These are phyloP conservation scores for Dasypus novemcinctus DNA, from an alignment of 2,113 vertebrate species.

Conservation along the genomic window DNA sequence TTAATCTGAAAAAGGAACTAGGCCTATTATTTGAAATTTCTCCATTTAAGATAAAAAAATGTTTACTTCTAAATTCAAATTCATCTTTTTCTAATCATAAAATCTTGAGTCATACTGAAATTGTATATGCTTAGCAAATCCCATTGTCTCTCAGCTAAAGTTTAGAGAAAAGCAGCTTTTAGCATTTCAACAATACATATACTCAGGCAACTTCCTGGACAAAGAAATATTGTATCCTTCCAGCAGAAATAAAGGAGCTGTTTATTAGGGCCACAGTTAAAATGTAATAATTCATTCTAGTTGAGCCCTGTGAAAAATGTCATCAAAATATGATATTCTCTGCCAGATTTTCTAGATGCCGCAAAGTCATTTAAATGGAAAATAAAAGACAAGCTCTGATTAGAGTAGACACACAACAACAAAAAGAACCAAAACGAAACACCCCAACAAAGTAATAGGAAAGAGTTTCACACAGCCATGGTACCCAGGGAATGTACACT, in stretches of 20 bases:
- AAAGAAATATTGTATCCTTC: constrained; percentile 78
- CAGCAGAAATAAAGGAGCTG: constrained; percentile 68
- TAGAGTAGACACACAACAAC: constrained; percentile 78
- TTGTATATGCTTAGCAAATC: constrained; percentile 70
- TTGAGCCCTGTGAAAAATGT: constrained; percentile 76
- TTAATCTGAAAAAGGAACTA: constrained; percentile 16
- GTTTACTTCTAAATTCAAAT: constrained; percentile 57
- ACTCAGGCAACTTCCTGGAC: constrained; percentile 73
- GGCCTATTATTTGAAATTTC: neutral
- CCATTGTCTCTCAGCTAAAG: constrained; percentile 77
- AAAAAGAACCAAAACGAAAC: constrained; percentile 80
- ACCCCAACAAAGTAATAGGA: constrained; percentile 82
- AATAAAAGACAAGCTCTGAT: constrained; percentile 78
- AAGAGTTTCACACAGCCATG: constrained; percentile 88
- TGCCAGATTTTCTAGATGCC: constrained; percentile 71
- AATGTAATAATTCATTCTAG: constrained; percentile 80
- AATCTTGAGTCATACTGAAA: constrained; percentile 54
- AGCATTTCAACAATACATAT: constrained; percentile 73
- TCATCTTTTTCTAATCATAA: constrained; percentile 53
- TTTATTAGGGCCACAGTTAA: constrained; percentile 72
- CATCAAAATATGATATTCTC: constrained; percentile 70
- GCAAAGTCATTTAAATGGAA: constrained; percentile 66
- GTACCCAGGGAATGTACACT: constrained; percentile 87
- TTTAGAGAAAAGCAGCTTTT: constrained; percentile 79
- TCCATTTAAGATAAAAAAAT: constrained; percentile 29